Conservation (phyloP, 2,113 vertebrate species). For the Elachura formosa region DNA sequence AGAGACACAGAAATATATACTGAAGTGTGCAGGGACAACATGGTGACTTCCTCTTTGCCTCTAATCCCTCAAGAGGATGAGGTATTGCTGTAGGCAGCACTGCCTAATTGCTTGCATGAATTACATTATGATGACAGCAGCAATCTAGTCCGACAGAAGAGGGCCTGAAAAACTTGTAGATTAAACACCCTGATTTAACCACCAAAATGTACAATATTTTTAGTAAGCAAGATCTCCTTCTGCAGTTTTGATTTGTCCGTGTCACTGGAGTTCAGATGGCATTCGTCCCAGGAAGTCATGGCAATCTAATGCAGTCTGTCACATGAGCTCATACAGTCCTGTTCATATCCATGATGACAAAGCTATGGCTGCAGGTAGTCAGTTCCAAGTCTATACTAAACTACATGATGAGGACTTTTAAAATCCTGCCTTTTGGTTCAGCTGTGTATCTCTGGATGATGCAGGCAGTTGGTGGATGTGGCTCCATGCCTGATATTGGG, state of each 20-base stretch:
- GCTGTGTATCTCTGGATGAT: rapidly evolving
- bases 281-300: neutral
- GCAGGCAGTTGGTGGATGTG: neutral
- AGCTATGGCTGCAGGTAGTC: neutral
- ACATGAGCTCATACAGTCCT: neutral
- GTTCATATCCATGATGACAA: neutral
- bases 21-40: neutral
- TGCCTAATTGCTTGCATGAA: neutral
- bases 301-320: neutral
- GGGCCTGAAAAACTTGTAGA: neutral
- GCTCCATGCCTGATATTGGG: neutral
- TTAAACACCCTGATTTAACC: neutral
- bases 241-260: neutral
- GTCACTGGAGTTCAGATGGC: neutral
- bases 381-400: neutral
- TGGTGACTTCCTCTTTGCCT: neutral
- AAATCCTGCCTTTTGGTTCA: neutral
- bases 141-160: neutral
- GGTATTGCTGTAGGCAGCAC: neutral
- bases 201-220: neutral
- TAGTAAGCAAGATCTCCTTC: neutral
- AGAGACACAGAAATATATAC: neutral
- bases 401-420: neutral
- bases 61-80: neutral
- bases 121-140: neutral